Base-by-base conservation (phyloP, 2,888 invertebrate genomes). In the Melanchra persicariae region DNA sequence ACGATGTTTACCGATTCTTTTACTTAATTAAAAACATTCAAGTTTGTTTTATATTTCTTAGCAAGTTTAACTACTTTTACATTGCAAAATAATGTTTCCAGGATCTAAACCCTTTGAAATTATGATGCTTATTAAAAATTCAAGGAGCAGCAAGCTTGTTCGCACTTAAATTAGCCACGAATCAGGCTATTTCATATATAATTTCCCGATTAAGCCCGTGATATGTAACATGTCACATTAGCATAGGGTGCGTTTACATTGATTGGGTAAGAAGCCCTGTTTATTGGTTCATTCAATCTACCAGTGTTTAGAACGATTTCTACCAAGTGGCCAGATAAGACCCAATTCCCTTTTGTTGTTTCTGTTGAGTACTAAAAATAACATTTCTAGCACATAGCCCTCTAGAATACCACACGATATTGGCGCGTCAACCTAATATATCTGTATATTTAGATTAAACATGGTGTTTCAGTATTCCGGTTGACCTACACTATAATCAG, bases 161-260 rank as follows among this genome's bases (percentile, higher is more conserved):
- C 68, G 47, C 65, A 55, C 65, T 55, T 67, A 77, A 65, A 45
- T 58, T 15, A 51, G 58, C 55, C 57, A 55, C 63, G 54, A 57
- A 43, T 22, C 37, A 6, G 47, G 45, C 67, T 68, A 66, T 77
- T 81, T 83, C 85, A 84, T 84, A 65, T 85, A 78, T 78, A 85
- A 88, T 87, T 71, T 71, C 61, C 52, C 69, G 73, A 79, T 82
- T 77, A 81, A 75, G 43, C 79, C 59, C 55, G 55, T 62, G 47
- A 60, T 74, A 59, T 57, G 71, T 68, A 65, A 70, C 54, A 58
- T 69, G 75, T 78, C 68, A 74, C 60, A 83, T 86, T 84, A 74
- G 60, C 68, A 61, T 82, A 82, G 54, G 69, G 34, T 17, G 55
- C 30, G 76, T 61, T 68, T 64, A 43, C 12, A 63, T 58, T 67